Percentiles rank a stretch among this genome's conserved stretches.
Conservation (phyloP, 2,113 vertebrate species). For the Pollachius pollachius region DNA sequence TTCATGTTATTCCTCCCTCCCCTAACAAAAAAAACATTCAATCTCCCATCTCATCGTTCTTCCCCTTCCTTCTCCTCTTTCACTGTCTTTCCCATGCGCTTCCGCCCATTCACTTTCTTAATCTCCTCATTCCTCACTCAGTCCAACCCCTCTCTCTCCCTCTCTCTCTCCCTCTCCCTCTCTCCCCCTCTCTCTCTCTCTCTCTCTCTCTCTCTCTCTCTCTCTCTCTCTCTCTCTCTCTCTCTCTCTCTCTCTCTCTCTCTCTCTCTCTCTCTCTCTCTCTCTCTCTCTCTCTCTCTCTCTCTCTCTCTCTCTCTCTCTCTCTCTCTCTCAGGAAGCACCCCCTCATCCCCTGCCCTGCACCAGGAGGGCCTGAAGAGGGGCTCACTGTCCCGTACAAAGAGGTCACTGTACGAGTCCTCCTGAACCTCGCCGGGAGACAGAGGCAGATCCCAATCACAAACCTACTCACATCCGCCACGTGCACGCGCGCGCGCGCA, state of each 20-base stretch:
- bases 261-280: conserved; percentile 44
- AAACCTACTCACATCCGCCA: conserved; percentile 73
- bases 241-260: conserved; percentile 27
- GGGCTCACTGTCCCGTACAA: conserved; percentile 76
- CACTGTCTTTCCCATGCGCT: conserved; percentile 37
- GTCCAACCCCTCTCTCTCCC: conserved; percentile 25
- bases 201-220: conserved; percentile 42
- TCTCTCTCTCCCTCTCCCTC: conserved; percentile 10
- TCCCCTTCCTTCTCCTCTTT: conserved; percentile 57
- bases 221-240: conserved; percentile 42
- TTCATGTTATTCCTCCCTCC: conserved; percentile 19
- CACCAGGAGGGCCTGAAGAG: conserved; percentile 48
- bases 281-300: conserved; percentile 50
- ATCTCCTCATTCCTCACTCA: conserved; percentile 36
- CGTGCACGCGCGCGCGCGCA: conserved; percentile 20
- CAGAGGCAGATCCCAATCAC: conserved; percentile 75
- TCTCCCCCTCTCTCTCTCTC: conserved; percentile 27
- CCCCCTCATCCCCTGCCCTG: conserved; percentile 58
- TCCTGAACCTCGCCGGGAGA: conserved; percentile 76
- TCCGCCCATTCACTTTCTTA: conserved; percentile 30
- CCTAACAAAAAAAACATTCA: conserved; percentile 43
- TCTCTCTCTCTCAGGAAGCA: conserved; percentile 70
- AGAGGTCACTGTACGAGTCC: conserved; percentile 79
- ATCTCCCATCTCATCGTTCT: conserved; percentile 36
- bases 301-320: conserved; percentile 27